Percentiles rank a stretch among this genome's conserved stretches.
Conservation (phyloP, 2,113 vertebrate species). For the Campylomormyrus tamandua region DNA sequence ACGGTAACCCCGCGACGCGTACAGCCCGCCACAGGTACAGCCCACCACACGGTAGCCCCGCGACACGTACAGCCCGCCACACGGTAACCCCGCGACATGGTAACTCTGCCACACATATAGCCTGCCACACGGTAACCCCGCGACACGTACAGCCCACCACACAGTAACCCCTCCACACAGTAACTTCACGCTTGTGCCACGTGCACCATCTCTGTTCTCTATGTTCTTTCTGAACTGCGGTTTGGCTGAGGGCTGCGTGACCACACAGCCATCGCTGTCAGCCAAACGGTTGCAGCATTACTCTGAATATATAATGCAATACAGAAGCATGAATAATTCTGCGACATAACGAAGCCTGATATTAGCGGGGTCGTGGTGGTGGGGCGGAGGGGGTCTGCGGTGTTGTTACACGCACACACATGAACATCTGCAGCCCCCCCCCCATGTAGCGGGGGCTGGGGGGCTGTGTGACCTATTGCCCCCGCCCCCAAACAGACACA, state of each 20-base stretch:
- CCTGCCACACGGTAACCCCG: no score
- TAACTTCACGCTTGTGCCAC: background rate
- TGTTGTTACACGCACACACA: slow-evolving; percentile 76
- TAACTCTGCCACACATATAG: rapidly evolving
- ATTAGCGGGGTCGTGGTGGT: slow-evolving; percentile 55
- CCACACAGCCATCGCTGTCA: slow-evolving; percentile 52
- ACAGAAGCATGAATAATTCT: slow-evolving; percentile 93
- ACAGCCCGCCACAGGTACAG: no score
- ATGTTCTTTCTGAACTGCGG: slow-evolving; percentile 20
- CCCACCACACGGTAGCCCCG: no score
- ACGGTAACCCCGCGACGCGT: no score
- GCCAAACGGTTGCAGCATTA: slow-evolving; percentile 77
- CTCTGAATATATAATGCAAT: slow-evolving; percentile 94
- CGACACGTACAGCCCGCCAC: background rate
- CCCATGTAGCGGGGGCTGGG: slow-evolving; percentile 67
- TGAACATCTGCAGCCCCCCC: slow-evolving; percentile 82
- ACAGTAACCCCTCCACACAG: background rate
- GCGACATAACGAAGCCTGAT: slow-evolving; percentile 82
- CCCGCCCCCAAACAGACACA: slow-evolving; percentile 45
- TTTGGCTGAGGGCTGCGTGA: slow-evolving; percentile 53
- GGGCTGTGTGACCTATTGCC: slow-evolving; percentile 94
- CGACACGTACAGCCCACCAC: background rate
- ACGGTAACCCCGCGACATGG: rapidly evolving
- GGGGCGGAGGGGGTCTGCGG: slow-evolving; percentile 55
- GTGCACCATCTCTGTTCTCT: background rate